phyloP scores from a whole-genome alignment of 1,140 invertebrate genomes.

The Habropoda laboriosa region DNA sequence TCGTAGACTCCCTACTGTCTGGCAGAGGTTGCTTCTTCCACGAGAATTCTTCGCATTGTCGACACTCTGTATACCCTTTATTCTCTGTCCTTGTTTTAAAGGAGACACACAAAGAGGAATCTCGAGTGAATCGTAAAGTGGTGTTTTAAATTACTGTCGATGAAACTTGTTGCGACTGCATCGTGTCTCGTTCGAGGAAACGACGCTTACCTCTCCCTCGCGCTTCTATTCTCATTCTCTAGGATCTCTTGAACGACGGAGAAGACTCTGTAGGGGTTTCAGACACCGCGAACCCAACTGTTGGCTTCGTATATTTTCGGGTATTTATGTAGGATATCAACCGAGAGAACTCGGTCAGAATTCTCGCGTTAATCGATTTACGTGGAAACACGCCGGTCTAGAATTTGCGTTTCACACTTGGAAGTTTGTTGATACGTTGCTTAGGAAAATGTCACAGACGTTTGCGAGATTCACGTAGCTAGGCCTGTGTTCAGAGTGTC shows the following conservation, averaged over 20 bases:
- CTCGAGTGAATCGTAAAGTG: not conserved
- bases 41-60: slow-evolving; percentile 51
- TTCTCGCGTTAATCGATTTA: too few relatives aligned
- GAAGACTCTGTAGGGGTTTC: too few relatives aligned
- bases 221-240: not conserved
- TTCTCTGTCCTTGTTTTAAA: too few relatives aligned
- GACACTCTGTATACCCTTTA: slow-evolving; percentile 26
- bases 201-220: not conserved
- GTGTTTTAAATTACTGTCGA: not conserved
- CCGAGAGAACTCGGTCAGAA: not conserved
- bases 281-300: too few relatives aligned
- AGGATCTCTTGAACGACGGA: not conserved
- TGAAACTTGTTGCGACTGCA: not conserved
- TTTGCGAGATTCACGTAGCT: not conserved
- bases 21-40: slow-evolving; percentile 17
- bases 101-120: slow-evolving; percentile 14
- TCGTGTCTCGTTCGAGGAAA: not conserved
- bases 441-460: too few relatives aligned
- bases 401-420: too few relatives aligned
- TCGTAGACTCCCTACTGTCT: slow-evolving; percentile 45
- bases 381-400: too few relatives aligned
- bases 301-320: not conserved
- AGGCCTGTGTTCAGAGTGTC: too few relatives aligned
- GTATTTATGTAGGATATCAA: not conserved
- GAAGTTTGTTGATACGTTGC: too few relatives aligned